Base-by-base conservation (phyloP, 2,888 invertebrate species). In the Papilio protenor region DNA sequence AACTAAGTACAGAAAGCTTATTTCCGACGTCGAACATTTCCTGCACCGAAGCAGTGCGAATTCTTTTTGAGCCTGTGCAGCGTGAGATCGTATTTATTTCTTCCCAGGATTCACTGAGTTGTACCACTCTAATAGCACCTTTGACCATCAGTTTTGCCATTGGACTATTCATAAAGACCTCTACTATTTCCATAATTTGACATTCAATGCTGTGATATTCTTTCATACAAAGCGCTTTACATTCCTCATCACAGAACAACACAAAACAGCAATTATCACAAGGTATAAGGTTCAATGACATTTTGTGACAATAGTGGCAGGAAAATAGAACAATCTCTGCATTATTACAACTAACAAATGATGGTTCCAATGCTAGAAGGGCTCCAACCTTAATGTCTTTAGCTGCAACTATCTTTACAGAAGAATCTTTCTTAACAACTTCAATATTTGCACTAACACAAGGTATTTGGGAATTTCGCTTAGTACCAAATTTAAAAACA, bases 341-440 rank as follows among this genome's bases (percentile, higher is more conserved):
- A 5, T 80, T 66, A 64, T 80, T 77, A 18, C 40, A 64, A 59
- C 78, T 81, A 21, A 83, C 81, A 81, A 81, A 87, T 2, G 85
- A 82, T 18, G 76, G 71, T 66, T 87, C 88, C 11, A 81, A 33
- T 11, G 83, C 82, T 16, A 88, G 16, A 0, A 87, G 75, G 16
- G 82, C 81, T 2, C 88, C 88, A n/a, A 85, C 80, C 77, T 83
- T 82, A 11, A 87, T 82, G 73, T 84, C 80, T 18, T 74, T 81
- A 6, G 80, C 77, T 6, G 87, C 85, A 21, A 85, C 80, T 27
- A 87, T 79, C 81, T 83, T 85, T 11, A 81, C 81, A 6, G 73
- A n/a, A 21, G 70, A 52, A 23, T 77, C 49, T 14, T 76, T 52
- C 6, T 6, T 33, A 21, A 79, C 77, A 45, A 86, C 75, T 23